A percentile compares a stretch with the other conserved stretches of the same genome.
Conservation (phyloP, 2,797 vertebrate species). For the Siniperca undulata region DNA sequence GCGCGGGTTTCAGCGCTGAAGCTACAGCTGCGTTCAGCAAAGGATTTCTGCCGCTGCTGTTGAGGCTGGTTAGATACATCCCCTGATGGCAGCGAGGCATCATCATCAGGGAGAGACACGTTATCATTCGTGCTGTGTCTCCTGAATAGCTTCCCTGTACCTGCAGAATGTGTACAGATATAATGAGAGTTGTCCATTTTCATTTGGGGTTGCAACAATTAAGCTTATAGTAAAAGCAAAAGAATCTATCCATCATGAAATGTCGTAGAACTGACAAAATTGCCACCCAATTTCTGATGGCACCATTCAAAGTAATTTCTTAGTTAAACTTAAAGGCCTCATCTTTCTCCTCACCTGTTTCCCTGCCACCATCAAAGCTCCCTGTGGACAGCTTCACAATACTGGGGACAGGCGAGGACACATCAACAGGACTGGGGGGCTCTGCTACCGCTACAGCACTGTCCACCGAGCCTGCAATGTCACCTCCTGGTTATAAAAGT, state of each 20-base stretch:
- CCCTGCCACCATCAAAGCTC: slow-evolving; percentile 85
- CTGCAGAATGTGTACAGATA: slow-evolving; percentile 32
- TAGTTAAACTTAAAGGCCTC: slow-evolving; percentile 68
- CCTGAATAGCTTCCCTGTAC: slow-evolving; percentile 84
- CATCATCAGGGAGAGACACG: slow-evolving; percentile 80
- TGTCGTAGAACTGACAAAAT: neutral
- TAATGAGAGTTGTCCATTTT: neutral
- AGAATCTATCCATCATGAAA: neutral
- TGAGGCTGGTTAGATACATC: slow-evolving; percentile 58
- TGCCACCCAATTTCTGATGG: neutral
- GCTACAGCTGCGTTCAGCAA: slow-evolving; percentile 94
- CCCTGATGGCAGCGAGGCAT: slow-evolving; percentile 20
- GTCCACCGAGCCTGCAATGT: slow-evolving; percentile 79
- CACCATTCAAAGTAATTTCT: neutral
- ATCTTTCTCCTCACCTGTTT: slow-evolving; percentile 78
- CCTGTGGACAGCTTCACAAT: slow-evolving; percentile 94
- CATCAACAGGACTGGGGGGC: slow-evolving; percentile 77
- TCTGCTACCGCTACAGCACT: slow-evolving; percentile 82
- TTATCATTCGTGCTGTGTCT: slow-evolving; percentile 85
- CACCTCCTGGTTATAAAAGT: slow-evolving; percentile 61
- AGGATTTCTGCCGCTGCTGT: slow-evolving; percentile 90
- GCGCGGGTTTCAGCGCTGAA: slow-evolving; percentile 94
- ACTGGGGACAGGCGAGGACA: slow-evolving; percentile 83
- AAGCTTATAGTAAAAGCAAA: neutral
- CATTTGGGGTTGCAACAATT: neutral